Evolutionary conservation across 2,113 vertebrate species (phyloP).

Genomic region (Rhipidura dahli): DNA sequence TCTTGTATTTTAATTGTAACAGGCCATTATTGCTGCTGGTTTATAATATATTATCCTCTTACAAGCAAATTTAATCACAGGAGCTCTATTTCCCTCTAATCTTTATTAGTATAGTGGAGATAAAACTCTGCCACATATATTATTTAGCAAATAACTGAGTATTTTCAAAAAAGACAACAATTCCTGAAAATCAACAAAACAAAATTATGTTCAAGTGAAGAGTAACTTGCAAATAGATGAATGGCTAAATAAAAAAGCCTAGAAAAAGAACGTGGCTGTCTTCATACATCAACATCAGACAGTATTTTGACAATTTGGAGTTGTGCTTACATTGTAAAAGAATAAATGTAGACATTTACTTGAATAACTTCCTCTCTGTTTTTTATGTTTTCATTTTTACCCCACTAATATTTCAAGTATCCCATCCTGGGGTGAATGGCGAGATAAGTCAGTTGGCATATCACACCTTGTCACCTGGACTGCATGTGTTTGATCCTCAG

Average conservation of each 20-base stretch:
- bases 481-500: neutral
- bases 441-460: neutral
- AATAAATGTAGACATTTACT: neutral
- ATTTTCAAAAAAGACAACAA: neutral
- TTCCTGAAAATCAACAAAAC: neutral
- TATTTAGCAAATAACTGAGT: neutral
- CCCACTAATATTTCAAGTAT: neutral
- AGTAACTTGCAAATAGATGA: neutral
- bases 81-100: neutral
- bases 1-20: conserved; percentile 5
- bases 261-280: neutral
- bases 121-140: neutral
- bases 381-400: neutral
- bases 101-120: neutral
- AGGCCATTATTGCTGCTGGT: neutral
- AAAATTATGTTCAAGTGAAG: neutral
- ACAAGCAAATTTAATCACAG: conserved; percentile 42
- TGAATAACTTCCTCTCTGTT: neutral
- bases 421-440: neutral
- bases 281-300: neutral
- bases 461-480: neutral
- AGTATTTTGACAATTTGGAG: neutral
- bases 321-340: neutral
- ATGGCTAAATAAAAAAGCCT: neutral
- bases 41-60: conserved; percentile 26